Percentiles rank a stretch among this genome's conserved stretches.
Conservation (phyloP, 2,888 invertebrate species). For the Zelleria hepariella region DNA sequence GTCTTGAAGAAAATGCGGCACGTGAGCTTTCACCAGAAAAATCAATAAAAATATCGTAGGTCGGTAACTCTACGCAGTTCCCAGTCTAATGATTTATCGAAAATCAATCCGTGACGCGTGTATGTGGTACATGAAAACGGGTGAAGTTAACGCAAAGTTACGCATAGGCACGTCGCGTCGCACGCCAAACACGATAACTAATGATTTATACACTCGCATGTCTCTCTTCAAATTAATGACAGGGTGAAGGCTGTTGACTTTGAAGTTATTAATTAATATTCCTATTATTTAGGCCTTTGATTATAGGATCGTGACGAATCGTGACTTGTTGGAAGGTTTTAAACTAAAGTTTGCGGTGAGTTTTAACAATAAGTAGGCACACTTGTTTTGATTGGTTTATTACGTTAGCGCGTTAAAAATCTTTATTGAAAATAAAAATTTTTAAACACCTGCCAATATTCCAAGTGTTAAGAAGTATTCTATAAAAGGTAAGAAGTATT, state of each 20-base stretch:
- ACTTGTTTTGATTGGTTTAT: too few species aligned
- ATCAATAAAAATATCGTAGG: too few species aligned
- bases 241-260: slow-evolving; percentile 66
- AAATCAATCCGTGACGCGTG: background rate
- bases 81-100: background rate
- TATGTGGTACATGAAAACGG: background rate
- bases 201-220: slow-evolving; percentile 67
- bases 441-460: too few species aligned
- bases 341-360: slow-evolving; percentile 7
- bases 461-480: too few species aligned
- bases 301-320: slow-evolving; percentile 4
- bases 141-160: slow-evolving; percentile 22
- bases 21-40: too few species aligned
- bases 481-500: background rate
- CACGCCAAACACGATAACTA: slow-evolving; percentile 47
- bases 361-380: too few species aligned
- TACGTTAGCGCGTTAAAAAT: too few species aligned
- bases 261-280: slow-evolving; percentile 68
- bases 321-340: background rate
- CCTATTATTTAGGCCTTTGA: slow-evolving; percentile 49
- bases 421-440: too few species aligned
- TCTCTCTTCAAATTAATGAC: slow-evolving; percentile 65
- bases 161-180: slow-evolving; percentile 45
- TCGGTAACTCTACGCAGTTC: background rate
- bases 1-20: too few species aligned